A percentile compares a stretch with the other conserved stretches of the same genome.
phyloP scores from a whole-genome alignment of 2,797 vertebrate genomes.

The Lagorchestes hirsutus region DNA sequence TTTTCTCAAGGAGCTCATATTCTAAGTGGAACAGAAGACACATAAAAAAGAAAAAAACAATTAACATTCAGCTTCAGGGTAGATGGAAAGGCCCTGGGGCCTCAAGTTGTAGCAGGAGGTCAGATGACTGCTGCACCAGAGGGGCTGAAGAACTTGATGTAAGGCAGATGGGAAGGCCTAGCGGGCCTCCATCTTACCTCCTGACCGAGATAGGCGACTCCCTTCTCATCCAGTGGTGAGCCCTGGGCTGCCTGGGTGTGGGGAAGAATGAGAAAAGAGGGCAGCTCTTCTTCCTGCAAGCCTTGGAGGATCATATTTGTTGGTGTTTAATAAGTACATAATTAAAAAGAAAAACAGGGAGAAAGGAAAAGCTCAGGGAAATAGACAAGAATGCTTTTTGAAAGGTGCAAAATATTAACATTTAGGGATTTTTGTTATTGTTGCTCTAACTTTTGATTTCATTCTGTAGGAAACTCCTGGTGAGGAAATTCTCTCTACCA shows the following conservation, averaged over 20 bases:
- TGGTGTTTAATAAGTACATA: background rate
- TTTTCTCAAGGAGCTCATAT: too few species aligned
- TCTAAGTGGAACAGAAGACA: too few species aligned
- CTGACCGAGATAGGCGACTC: background rate
- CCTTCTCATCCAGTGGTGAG: background rate
- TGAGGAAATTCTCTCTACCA: background rate
- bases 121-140: too few species aligned
- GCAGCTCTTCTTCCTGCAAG: background rate
- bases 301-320: background rate
- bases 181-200: background rate
- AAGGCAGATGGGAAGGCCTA: background rate
- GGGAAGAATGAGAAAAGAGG: background rate
- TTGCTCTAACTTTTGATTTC: background rate
- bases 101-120: too few species aligned
- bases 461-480: background rate
- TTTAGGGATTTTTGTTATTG: background rate
- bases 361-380: constrained; percentile 30
- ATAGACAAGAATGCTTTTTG: background rate
- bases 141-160: too few species aligned
- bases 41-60: too few species aligned
- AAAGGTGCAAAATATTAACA: background rate
- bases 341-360: background rate
- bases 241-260: background rate
- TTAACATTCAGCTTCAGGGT: background rate
- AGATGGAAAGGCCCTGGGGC: background rate